Conservation (phyloP, 2,888 invertebrate species). For the Julus scanicus region DNA sequence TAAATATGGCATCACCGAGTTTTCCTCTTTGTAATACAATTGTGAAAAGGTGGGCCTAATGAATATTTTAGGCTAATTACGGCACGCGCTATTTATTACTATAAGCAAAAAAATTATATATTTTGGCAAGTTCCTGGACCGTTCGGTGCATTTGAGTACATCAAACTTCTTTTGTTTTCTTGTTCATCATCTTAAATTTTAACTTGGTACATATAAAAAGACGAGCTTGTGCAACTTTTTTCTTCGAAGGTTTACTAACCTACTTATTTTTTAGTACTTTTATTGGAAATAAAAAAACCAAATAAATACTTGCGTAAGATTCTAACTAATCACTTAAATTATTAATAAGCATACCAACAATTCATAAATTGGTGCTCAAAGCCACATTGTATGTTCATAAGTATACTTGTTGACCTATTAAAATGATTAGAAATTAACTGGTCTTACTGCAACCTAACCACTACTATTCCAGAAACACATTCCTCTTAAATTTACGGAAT, state of each 20-base stretch:
- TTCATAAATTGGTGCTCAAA: too few species aligned
- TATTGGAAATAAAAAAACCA: neutral
- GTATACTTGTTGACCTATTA: too few species aligned
- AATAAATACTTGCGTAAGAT: neutral
- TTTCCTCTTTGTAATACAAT: neutral
- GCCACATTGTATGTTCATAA: too few species aligned
- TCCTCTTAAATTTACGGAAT: too few species aligned
- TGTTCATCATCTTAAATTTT: conserved; percentile 8
- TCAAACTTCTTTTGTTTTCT: neutral
- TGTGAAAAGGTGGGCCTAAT: neutral
- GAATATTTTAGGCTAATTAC: neutral
- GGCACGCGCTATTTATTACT: neutral
- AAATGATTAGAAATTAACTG: too few species aligned
- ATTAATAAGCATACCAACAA: too few species aligned
- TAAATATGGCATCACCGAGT: neutral
- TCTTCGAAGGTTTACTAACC: conserved; percentile 11
- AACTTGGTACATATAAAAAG: neutral
- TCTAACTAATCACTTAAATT: too few species aligned
- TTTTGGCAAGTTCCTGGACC: conserved; percentile 10
- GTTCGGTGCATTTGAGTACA: neutral
- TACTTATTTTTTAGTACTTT: neutral
- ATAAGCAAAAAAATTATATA: neutral
- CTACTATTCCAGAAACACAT: too few species aligned
- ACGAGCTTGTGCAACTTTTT: conserved; percentile 3
- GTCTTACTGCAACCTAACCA: too few species aligned